Conservation (phyloP, 2,113 vertebrate genomes). For the Syrmaticus mikado region DNA sequence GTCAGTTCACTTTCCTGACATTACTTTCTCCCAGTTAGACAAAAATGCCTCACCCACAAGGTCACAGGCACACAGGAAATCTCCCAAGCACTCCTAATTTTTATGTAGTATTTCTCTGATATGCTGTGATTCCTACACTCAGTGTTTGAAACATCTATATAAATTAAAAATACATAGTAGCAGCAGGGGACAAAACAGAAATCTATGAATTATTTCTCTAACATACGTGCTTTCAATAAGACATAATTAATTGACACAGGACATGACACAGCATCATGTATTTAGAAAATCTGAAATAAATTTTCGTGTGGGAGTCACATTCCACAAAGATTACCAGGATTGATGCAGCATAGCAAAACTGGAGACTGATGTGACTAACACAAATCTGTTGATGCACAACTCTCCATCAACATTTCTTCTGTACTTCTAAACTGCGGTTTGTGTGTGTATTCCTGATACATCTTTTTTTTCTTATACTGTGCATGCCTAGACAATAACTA, state of each 20-base stretch:
- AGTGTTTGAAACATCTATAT: background rate
- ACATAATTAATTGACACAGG: background rate
- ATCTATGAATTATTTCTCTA: background rate
- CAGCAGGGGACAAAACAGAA: background rate
- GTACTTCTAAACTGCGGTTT: background rate
- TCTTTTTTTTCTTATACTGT: background rate
- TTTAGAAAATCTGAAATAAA: conserved; percentile 27
- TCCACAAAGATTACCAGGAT: conserved; percentile 1
- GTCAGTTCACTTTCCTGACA: background rate
- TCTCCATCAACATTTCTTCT: background rate
- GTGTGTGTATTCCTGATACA: background rate
- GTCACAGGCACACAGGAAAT: background rate
- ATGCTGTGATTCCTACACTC: background rate
- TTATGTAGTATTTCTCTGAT: background rate
- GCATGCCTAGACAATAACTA: background rate
- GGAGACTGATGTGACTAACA: background rate
- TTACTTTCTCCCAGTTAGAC: background rate
- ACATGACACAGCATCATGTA: background rate
- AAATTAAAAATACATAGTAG: background rate
- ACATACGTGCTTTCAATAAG: background rate
- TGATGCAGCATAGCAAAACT: background rate
- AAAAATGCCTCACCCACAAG: background rate
- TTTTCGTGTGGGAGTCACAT: background rate
- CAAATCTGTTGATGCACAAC: background rate
- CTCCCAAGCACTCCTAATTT: background rate